Conservation (phyloP, 2,888 invertebrate species). For the Synanthedon vespiformis region DNA sequence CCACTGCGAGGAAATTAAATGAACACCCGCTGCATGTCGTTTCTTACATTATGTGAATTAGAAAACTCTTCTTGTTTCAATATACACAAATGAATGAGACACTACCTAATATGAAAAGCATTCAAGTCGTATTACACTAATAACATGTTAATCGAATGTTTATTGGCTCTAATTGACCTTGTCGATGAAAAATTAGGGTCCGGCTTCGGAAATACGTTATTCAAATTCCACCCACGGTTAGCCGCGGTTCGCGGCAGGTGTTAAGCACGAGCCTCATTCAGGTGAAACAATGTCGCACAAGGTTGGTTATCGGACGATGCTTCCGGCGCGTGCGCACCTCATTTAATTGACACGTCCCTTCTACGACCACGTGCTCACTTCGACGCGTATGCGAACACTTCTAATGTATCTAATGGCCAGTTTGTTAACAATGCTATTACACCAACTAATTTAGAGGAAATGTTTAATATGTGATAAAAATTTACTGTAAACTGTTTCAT, state of each 20-base stretch:
- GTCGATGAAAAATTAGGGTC: slow-evolving; percentile 5
- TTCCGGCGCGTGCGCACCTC: slow-evolving; percentile 46
- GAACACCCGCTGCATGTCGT: slow-evolving; percentile 27
- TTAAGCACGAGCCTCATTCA: slow-evolving; percentile 7
- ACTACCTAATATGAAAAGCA: slow-evolving; percentile 1
- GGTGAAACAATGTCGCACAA: slow-evolving; percentile 32
- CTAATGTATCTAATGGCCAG: slow-evolving; percentile 15
- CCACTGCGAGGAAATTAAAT: slow-evolving; percentile 48
- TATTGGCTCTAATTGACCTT: background rate
- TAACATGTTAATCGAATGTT: background rate
- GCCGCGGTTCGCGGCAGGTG: slow-evolving; percentile 25
- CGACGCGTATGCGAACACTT: slow-evolving; percentile 25
- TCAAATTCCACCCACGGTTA: slow-evolving; percentile 34
- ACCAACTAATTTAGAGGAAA: slow-evolving; percentile 17
- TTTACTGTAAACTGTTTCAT: too few species aligned
- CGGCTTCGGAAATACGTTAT: slow-evolving; percentile 24
- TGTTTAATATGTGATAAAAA: slow-evolving; percentile 10
- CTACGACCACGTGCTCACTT: slow-evolving; percentile 36
- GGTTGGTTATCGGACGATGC: slow-evolving; percentile 23
- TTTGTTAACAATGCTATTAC: slow-evolving; percentile 29
- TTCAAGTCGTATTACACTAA: background rate
- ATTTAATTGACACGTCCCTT: slow-evolving; percentile 11
- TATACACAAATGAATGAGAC: slow-evolving; percentile 3
- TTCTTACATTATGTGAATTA: slow-evolving; percentile 10
- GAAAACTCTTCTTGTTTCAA: slow-evolving; percentile 24